Base-by-base conservation (phyloP, 2,797 vertebrate genomes). In the Alfaro cultratus region DNA sequence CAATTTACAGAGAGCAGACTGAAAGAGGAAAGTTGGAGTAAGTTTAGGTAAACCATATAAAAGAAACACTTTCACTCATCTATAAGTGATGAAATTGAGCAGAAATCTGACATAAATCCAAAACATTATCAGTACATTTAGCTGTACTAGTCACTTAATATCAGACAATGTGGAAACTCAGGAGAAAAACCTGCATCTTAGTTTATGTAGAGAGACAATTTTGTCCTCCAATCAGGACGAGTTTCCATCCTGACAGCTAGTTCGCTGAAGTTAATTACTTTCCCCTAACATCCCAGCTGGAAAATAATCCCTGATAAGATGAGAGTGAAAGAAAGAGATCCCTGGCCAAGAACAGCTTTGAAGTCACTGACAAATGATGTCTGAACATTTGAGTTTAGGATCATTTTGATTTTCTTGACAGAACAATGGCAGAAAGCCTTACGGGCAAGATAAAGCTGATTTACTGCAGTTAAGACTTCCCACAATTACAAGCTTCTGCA, bases 201-300 rank as follows among this genome's bases (percentile, higher is more conserved):
- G 46, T 23, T 34, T 47, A 29, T 26, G 8, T 49, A 34, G 73
- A 77, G 12, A 13, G 55, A n/a, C n/a, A n/a, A n/a, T n/a, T n/a
- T n/a, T n/a, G n/a, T n/a, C n/a, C 75, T 75, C 79, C 60, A 75
- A 77, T 75, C 64, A 16, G 82, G 74, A 83, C 75, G 74, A 29
- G 49, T 76, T 80, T 74, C 62, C 76, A 7, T 77, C 46, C 60
- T 80, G 90, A 84, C 90, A 91, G 86, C 81, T 77, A 86, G 82
- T 85, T 90, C 79, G 78, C 46, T 73, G 80, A 64, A 82, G 84
- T 82, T 88, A 92, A 92, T 92, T 93, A 86, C 88, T 87, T 92
- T 87, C 79, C 83, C 82, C 83, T 77, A 81, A 88, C 77, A 78
- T 87, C 74, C 36, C 68, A 29, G 53, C 36, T 80, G 60, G 57